Evolutionary conservation across 2,113 vertebrate genomes (phyloP).

Genomic region (Pseudonaja textilis): DNA sequence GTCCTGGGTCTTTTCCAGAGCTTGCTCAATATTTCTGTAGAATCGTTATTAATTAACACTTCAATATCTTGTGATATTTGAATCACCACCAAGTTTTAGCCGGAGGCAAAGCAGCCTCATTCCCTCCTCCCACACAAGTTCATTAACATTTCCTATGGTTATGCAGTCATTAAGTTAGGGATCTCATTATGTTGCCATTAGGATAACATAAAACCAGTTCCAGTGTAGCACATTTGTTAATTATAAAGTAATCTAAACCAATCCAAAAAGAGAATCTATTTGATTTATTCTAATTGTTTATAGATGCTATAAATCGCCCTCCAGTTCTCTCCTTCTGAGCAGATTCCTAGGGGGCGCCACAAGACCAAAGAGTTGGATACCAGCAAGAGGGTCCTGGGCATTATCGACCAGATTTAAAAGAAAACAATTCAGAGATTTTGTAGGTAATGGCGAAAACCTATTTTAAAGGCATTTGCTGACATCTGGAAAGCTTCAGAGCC

Average conservation of each 20-base stretch:
- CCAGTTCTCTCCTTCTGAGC: conserved; percentile 13
- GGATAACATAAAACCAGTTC: conserved; percentile 50
- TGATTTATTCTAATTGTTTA: conserved; percentile 63
- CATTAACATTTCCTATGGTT: conserved; percentile 40
- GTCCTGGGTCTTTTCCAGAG: neutral
- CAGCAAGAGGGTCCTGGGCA: neutral
- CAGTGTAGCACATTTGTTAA: conserved; percentile 58
- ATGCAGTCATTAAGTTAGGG: conserved; percentile 23
- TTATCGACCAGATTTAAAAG: neutral
- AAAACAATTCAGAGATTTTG: neutral
- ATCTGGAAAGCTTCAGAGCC: neutral
- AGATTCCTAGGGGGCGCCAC: neutral
- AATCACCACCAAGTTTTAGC: conserved; percentile 34
- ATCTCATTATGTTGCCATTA: conserved; percentile 61
- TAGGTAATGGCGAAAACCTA: neutral
- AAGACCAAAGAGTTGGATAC: neutral
- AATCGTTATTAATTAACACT: conserved; percentile 32
- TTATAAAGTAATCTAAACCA: conserved; percentile 61
- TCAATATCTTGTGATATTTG: conserved; percentile 10
- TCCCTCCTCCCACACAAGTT: conserved; percentile 3
- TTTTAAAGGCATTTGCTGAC: neutral
- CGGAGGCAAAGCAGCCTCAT: conserved; percentile 15
- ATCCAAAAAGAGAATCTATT: conserved; percentile 51
- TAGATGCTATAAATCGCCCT: conserved; percentile 11
- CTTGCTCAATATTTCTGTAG: neutral